phyloP scores from a whole-genome alignment of 1,140 invertebrate species.

The Drosophila littoralis region DNA sequence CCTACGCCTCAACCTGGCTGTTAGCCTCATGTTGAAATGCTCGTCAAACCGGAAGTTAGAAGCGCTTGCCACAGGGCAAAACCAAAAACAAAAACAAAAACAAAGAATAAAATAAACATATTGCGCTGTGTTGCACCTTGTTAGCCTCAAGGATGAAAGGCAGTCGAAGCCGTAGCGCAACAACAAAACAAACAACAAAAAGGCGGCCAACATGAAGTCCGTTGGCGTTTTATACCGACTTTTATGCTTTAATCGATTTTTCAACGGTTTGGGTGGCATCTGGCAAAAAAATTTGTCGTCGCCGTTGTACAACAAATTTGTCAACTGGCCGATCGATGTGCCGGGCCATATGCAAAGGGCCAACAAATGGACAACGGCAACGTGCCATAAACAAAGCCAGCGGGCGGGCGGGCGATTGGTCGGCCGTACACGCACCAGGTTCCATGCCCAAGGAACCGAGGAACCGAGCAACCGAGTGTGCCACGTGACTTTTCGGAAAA shows the following conservation, averaged over 20 bases:
- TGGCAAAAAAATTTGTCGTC: slow-evolving; percentile 72
- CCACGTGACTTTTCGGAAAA: slow-evolving; percentile 84
- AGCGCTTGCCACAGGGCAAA: slow-evolving; percentile 38
- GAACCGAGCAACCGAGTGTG: slow-evolving; percentile 39
- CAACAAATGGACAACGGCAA: slow-evolving; percentile 46
- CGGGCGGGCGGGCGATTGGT: slow-evolving; percentile 43
- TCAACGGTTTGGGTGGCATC: slow-evolving; percentile 76
- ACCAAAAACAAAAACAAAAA: slow-evolving; percentile 2
- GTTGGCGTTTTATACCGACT: slow-evolving; percentile 47
- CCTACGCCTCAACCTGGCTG: slow-evolving; percentile 9
- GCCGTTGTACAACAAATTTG: slow-evolving; percentile 71
- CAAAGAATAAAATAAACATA: slow-evolving; percentile 29
- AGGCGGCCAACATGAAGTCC: slow-evolving; percentile 38
- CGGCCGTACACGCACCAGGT: slow-evolving; percentile 2
- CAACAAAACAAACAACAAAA: slow-evolving; percentile 41
- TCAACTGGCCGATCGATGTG: slow-evolving; percentile 51
- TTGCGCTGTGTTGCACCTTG: slow-evolving; percentile 67
- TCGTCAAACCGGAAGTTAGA: slow-evolving; percentile 61
- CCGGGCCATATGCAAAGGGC: slow-evolving; percentile 65
- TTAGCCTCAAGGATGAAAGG: slow-evolving; percentile 61
- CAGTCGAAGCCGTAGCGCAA: slow-evolving; percentile 44
- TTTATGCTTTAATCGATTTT: slow-evolving; percentile 78
- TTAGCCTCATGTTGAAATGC: slow-evolving; percentile 26
- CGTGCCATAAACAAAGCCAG: slow-evolving; percentile 82
- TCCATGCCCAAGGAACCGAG: background rate